phyloP scores from a whole-genome alignment of 2,113 vertebrate genomes.

The Calonectris borealis region DNA sequence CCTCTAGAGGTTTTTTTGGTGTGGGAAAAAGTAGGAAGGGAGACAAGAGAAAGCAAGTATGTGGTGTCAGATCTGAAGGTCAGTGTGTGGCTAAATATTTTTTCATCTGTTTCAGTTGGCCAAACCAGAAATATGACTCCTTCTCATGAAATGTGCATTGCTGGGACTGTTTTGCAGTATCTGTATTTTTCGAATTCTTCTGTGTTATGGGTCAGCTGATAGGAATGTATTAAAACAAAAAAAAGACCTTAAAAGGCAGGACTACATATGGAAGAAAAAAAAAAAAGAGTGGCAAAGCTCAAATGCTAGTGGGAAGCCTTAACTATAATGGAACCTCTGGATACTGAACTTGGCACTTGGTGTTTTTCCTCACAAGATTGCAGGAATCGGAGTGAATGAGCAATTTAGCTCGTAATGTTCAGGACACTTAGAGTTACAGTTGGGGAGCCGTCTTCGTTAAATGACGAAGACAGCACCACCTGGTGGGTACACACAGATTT shows the following conservation, averaged over 20 bases:
- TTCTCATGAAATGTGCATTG: background rate
- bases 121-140: background rate
- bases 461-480: background rate
- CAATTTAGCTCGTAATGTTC: background rate
- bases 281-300: background rate
- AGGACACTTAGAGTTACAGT: background rate
- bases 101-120: background rate
- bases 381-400: background rate
- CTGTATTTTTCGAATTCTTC: background rate
- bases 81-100: background rate
- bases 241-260: background rate
- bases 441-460: background rate
- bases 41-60: background rate
- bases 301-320: background rate
- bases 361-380: background rate
- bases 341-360: background rate
- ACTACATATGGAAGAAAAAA: background rate
- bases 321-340: background rate
- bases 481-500: background rate
- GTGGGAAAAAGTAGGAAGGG: background rate
- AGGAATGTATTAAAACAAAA: background rate
- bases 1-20: background rate
- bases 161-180: background rate
- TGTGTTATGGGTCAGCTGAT: background rate
- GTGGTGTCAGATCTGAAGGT: background rate